These are phyloP conservation scores for Phainopepla nitens DNA, from an alignment of 2,113 vertebrate species.

Conservation along the genomic window DNA sequence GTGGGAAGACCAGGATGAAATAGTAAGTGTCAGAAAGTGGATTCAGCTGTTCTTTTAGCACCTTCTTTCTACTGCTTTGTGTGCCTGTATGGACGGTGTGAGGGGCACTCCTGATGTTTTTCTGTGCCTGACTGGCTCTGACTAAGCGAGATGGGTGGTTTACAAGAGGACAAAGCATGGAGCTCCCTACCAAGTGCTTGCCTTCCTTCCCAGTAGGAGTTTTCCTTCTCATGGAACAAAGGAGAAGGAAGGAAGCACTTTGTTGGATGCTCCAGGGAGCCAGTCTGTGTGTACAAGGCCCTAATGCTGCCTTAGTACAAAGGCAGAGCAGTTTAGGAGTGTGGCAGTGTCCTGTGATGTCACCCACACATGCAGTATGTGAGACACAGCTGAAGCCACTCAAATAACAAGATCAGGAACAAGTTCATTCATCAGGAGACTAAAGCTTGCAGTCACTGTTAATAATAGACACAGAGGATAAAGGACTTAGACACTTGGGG, in stretches of 20 bases:
- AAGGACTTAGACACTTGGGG: background rate
- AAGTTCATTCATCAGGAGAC: background rate
- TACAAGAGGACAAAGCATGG: background rate
- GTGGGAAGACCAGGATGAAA: slow-evolving; percentile 89
- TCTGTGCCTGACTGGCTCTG: background rate
- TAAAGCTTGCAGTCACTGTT: background rate
- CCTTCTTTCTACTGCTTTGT: background rate
- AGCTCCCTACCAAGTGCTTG: background rate
- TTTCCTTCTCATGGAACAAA: background rate
- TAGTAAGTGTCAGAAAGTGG: slow-evolving; percentile 69
- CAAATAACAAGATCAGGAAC: background rate
- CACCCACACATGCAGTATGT: background rate
- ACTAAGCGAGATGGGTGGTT: background rate
- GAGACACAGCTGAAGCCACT: background rate
- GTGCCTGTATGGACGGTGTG: background rate
- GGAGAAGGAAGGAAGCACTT: background rate
- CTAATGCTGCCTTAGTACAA: background rate
- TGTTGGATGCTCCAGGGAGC: background rate
- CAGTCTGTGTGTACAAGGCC: background rate
- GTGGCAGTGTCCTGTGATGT: background rate
- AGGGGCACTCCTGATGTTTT: background rate
- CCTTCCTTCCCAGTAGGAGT: background rate
- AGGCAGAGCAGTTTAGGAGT: background rate
- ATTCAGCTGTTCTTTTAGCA: background rate
- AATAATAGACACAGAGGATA: background rate